Base-by-base conservation (phyloP, 2,797 vertebrate genomes). In the Kryptopterus vitreolus region DNA sequence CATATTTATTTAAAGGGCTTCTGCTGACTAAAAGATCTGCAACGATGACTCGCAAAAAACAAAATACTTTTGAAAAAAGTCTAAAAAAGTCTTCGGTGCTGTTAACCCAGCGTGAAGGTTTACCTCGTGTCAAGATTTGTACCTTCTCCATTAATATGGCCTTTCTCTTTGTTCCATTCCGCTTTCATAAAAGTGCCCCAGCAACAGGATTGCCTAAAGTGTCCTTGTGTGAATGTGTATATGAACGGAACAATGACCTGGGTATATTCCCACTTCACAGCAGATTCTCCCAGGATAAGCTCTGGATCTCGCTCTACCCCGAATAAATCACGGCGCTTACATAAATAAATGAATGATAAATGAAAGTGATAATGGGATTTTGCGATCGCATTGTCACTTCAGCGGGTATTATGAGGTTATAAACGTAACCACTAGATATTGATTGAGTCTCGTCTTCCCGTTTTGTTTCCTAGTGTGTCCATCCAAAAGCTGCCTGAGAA, bases 401-500 rank as follows among this genome's bases (percentile, higher is more conserved):
- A 52, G 9, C 22, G 38, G 3, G 4, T 65, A 35, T 43, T 65
- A 11, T 7, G 61, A 22, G 48, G 22, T 57, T 48, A 12, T 18
- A 31, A 10, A 12, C 59, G 1, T 24, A 50, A 5, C 8, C 46
- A 29, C 26, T 11, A 22, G 20, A 81, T 61, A 77, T 38, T 70
- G 13, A 81, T 71, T 81, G 57, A 77, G 77, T 35, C 16, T 50
- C 80, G 57, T 85, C 57, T 31, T 79, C 55, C 84, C 76, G 77
- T 87, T 84, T 87, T 84, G 76, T 55, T 26, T 0, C 92, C 24
- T 11, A 99, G 98, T 22, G 94, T 98, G 87, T 97, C 96, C 2
- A 88, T 96, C 87, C 96, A 95, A 92, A 96, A 95, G 92, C 91
- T 95, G 89, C 90, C 89, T 4, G 92, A 91, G 86, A 94, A 93